These are phyloP conservation scores for Athripsodes cinereus DNA, from an alignment of 2,888 invertebrate genomes.

Conservation along the genomic window DNA sequence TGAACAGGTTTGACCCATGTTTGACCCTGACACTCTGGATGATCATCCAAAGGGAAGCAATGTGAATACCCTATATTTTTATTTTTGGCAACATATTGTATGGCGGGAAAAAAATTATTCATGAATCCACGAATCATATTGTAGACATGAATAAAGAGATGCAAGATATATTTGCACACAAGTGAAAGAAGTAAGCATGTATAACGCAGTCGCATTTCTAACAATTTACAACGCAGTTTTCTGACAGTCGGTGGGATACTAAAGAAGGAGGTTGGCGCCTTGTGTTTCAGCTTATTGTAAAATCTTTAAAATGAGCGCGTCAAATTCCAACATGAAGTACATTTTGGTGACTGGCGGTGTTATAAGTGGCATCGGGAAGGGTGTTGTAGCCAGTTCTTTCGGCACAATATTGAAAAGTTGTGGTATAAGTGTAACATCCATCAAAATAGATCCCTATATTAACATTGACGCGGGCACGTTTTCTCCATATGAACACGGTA, in stretches of 20 bases:
- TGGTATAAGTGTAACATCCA: conserved; percentile 93
- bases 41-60: too few species aligned
- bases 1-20: too few species aligned
- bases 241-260: conserved; percentile 5
- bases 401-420: conserved; percentile 94
- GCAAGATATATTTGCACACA: not conserved
- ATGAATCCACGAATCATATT: conserved; percentile 5
- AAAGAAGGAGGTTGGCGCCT: conserved; percentile 1
- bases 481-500: conserved; percentile 98
- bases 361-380: conserved; percentile 97
- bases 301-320: not conserved
- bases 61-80: not conserved
- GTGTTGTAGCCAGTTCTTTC: conserved; percentile 91
- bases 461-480: conserved; percentile 99
- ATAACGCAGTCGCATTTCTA: conserved; percentile 11
- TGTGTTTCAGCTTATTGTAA: not conserved
- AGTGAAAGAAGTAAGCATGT: conserved; percentile 3
- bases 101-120: conserved; percentile 8
- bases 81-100: not conserved
- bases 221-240: conserved; percentile 5
- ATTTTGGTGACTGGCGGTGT: conserved; percentile 98
- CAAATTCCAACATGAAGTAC: conserved; percentile 74
- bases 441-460: conserved; percentile 99
- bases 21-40: too few species aligned
- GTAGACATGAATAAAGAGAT: not conserved